These are phyloP conservation scores for Poeciliopsis presidionis DNA, from an alignment of 2,797 vertebrate species.

Conservation along the genomic window DNA sequence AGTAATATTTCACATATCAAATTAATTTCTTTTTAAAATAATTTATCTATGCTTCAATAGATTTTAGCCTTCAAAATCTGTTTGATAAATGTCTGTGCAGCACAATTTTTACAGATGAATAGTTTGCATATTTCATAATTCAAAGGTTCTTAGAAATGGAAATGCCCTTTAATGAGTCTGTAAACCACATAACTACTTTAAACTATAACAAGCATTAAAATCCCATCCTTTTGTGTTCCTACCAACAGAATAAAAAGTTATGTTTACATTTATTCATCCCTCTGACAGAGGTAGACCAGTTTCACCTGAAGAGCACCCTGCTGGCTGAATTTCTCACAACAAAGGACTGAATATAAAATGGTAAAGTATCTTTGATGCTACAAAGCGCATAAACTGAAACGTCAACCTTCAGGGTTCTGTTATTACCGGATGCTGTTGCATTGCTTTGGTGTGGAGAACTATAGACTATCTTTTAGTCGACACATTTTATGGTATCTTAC, in stretches of 20 bases:
- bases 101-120: neutral
- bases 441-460: neutral
- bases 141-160: neutral
- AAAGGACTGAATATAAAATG: neutral
- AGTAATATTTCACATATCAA: neutral
- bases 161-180: neutral
- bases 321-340: neutral
- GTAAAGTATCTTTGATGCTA: neutral
- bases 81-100: neutral
- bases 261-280: neutral
- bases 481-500: neutral
- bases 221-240: neutral
- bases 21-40: neutral
- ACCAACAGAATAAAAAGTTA: neutral
- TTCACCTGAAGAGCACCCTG: neutral
- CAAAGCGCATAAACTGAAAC: neutral
- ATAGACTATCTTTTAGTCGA: neutral
- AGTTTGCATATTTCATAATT: neutral
- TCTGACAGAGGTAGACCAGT: neutral
- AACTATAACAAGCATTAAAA: neutral
- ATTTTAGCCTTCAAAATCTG: neutral
- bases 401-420: neutral
- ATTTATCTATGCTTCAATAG: neutral
- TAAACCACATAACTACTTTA: neutral
- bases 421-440: neutral